These are phyloP conservation scores for Tupiocoris notatus DNA, from an alignment of 2,888 invertebrate genomes.

Conservation along the genomic window DNA sequence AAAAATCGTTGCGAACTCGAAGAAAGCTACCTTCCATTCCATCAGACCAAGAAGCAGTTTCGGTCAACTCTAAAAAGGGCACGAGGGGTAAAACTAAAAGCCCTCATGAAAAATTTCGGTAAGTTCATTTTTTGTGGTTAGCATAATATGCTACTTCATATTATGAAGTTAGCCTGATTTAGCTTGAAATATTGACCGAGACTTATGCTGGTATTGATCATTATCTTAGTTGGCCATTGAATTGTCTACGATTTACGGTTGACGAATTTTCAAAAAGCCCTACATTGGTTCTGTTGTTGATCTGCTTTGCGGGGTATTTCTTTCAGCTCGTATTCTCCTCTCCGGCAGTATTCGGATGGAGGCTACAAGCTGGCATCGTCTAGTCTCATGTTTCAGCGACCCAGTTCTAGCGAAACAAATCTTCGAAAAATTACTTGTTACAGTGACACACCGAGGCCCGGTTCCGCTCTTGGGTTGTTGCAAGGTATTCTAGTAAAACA, in stretches of 20 bases:
- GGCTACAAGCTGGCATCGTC: conserved; percentile 50
- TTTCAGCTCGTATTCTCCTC: conserved; percentile 52
- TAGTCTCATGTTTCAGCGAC: conserved; percentile 53
- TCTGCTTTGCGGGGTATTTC: too few species aligned
- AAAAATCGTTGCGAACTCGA: conserved; percentile 56
- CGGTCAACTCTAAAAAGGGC: conserved; percentile 54
- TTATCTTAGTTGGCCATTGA: too few species aligned
- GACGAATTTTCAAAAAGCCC: too few species aligned
- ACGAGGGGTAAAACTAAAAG: conserved; percentile 52
- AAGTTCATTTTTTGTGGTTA: neutral
- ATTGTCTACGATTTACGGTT: too few species aligned
- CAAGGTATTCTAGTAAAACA: conserved; percentile 54
- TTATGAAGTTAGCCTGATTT: too few species aligned
- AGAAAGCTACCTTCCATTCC: conserved; percentile 57
- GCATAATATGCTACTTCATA: too few species aligned
- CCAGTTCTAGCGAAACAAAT: conserved; percentile 57
- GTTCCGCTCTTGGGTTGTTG: conserved; percentile 55
- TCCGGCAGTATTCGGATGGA: conserved; percentile 52
- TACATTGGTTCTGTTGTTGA: too few species aligned
- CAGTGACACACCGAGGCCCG: conserved; percentile 54
- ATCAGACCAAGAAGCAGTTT: conserved; percentile 56
- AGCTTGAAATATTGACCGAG: too few species aligned
- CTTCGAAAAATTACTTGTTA: conserved; percentile 54
- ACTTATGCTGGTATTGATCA: too few species aligned
- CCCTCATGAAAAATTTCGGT: conserved; percentile 49